Base-by-base conservation (phyloP, 1,140 invertebrate species). In the Drosophila lacteicornis region DNA sequence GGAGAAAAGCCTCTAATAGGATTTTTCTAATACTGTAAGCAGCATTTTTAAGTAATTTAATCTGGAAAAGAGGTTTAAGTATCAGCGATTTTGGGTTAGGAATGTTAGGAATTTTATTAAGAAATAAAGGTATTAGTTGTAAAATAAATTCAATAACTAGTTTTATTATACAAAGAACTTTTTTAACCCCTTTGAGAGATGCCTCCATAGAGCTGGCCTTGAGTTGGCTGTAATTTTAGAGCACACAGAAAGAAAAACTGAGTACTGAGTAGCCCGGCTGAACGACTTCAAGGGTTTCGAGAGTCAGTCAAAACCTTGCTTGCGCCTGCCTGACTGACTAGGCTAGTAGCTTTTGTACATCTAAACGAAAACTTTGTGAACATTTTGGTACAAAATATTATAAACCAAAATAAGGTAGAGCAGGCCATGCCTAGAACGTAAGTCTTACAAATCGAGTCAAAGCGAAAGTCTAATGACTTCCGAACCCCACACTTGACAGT, bases 401-500 rank as follows among this genome's bases (percentile, higher is more conserved):
- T 33, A 51, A 0, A 9, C 17, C 17, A 19, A 33, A 38, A 13
- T 33, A 33, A 13, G 11, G 12, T 22, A 53, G 8, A 75, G 70
- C 33, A 75, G 70, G 74, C 71, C 38, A 12, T 6, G 40, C 2
- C 11, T 19, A 36, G 2, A 11, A 45, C 11, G 45, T 75, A 40
- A 57, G 51, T 25, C 22, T 25, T 25, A 3, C 22, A 25, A 6
- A 7, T 0, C 43, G 11, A 9, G 4, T 4, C 25, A 13, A 25
- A 11, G 33, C 33, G 33, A 15, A 25, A 40, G 49, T n/a, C 33
- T 19, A 19, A 13, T 36, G 3, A 42, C 13, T 46, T 12, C 13
- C 50, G 9, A 40, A 55, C 42, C 9, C 8, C 49, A 70, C 63
- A 70, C 62, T 67, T 47, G 33, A 46, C 40, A 68, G 38, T 55